Base-by-base conservation (phyloP, 2,113 vertebrate genomes). In the Gila orcuttii region DNA sequence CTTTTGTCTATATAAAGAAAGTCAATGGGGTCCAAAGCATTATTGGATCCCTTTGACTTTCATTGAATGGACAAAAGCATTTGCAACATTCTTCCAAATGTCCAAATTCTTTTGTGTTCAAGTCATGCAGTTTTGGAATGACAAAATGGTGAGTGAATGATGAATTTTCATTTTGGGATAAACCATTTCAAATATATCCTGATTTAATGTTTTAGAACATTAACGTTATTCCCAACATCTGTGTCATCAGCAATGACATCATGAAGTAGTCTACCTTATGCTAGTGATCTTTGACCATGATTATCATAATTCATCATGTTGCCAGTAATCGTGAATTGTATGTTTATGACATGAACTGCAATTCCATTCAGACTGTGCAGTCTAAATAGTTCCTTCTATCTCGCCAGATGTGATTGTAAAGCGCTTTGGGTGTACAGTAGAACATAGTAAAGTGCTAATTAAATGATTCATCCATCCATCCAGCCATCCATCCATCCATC, bases 261-360 rank as follows among this genome's bases (percentile, higher is more conserved):
- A 82, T 81, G 13, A 57, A 5, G 6, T 36, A 42, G 17, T 62
- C 12, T 59, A 42, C 12, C 21, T 60, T 9, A 39, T 59, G 52
- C 57, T 80, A 45, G 55, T 81, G 60, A 33, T 33, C 60, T 82
- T 82, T 68, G 39, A 23, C 15, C 42, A 21, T 31, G 59, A 62
- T 42, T 80, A 80, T 25, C 12, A 79, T 79, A 39, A 25, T 42
- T 79, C 33, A 79, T 3, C 19, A 25, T 62, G 21, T 28, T 33
- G 47, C 31, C 28, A 55, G 42, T 77, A 25, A 55, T 77, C 28
- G n/a, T 42, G 45, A 21, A 62, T 25, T 57, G 33, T 9, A 75
- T 6, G 4, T 5, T 45, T 60, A 64, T 47, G 60, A 11, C 60
- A 66, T 47, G 25, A 47, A 23, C 23, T 28, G 78, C 28, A n/a